Conservation (phyloP, 2,888 invertebrate genomes). For the Phytoseiulus persimilis region DNA sequence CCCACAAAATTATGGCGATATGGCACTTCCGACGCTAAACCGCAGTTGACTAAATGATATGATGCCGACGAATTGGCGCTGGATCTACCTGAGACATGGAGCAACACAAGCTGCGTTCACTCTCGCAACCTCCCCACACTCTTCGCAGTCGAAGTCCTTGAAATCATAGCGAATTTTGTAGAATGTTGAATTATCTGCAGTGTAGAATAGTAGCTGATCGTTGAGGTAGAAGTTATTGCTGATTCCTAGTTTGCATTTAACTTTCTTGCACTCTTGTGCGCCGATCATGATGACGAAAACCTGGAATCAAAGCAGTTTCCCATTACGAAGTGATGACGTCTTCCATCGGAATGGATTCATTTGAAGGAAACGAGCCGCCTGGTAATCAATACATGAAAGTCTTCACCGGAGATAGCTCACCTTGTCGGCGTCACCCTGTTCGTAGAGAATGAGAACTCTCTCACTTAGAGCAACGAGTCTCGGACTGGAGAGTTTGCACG, state of each 20-base stretch:
- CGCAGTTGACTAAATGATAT: too few relatives aligned
- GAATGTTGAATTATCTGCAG: conserved; percentile 20
- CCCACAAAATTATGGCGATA: background rate
- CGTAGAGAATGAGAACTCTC: conserved; percentile 33
- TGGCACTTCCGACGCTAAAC: background rate
- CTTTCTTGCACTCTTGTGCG: conserved; percentile 36
- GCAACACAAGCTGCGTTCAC: conserved; percentile 23
- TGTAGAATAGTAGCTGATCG: conserved; percentile 29
- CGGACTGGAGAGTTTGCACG: conserved; percentile 21
- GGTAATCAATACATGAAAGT: background rate
- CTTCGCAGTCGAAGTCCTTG: conserved; percentile 33
- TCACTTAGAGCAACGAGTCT: conserved; percentile 30
- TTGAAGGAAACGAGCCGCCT: background rate
- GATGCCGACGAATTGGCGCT: background rate
- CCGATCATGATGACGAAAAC: conserved; percentile 29
- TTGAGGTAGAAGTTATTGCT: conserved; percentile 37
- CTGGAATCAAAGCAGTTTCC: background rate
- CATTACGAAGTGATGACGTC: too few relatives aligned
- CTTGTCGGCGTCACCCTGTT: conserved; percentile 31
- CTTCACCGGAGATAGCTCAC: background rate
- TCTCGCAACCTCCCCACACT: conserved; percentile 20
- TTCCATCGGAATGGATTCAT: too few relatives aligned
- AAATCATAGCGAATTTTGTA: conserved; percentile 27
- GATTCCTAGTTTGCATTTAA: conserved; percentile 28
- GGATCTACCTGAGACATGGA: background rate